Base-by-base conservation (phyloP, 2,113 vertebrate genomes). In the Cygnus atratus region DNA sequence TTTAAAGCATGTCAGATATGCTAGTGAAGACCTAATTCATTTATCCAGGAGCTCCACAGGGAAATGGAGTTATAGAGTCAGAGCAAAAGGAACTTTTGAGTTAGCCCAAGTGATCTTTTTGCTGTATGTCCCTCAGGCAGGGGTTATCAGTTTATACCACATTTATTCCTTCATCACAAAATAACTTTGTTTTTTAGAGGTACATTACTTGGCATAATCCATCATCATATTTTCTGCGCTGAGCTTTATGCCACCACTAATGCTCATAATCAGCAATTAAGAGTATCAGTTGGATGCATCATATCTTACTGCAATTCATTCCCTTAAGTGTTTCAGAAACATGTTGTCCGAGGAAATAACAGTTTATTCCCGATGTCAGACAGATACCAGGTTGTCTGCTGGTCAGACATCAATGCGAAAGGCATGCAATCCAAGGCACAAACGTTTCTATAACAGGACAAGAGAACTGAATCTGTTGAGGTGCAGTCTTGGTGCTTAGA, bases 321-420 rank as follows among this genome's bases (percentile, higher is more conserved):
- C 31, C 71, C 70, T 78, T 35, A 57, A 28, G 11, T 6, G 7
- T 39, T 84, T 66, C 11, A 55, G 70, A 84, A 76, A 6, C 29
- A 35, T 0, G 1, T 17, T 58, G 46, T 54, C 7, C 12, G 29
- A 20, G 54, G 11, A 15, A 75, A 77, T 18, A 1, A 0, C 7
- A 25, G 14, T 74, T 83, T 83, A 48, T 62, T 84, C 26, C 25
- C 33, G 10, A 25, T 67, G 48, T 43, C 54, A 44, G 37, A 71
- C 12, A 50, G 41, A 46, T 52, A 19, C 8, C 70, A 43, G 21
- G 25, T 6, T 62, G 76, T 29, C n/a, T 37, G 70, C 20, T 41
- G 28, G 24, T 37, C 37, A 55, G 43, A 43, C 11, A 58, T 57
- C 57, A 48, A 21, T 4, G 19, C 15, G 26, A 73, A 82, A 72